Percentiles rank a stretch among this genome's conserved stretches.
Conservation (phyloP, 2,113 vertebrate species). For the Sinocyclocheilus maitianheensis region DNA sequence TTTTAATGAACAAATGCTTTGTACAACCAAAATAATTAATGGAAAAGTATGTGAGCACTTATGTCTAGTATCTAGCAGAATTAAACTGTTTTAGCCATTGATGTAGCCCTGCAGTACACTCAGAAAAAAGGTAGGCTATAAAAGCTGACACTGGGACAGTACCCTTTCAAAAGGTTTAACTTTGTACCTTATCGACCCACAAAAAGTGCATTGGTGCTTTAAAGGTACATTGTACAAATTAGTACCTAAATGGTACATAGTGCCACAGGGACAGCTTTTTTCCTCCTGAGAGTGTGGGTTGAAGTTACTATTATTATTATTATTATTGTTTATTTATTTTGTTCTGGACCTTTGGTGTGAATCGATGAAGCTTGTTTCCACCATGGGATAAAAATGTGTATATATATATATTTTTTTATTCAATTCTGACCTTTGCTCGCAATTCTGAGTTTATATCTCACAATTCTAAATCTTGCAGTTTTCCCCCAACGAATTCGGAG, state of each 20-base stretch:
- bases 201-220: neutral
- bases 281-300: too few species aligned
- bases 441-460: too few species aligned
- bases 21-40: constrained; percentile 1
- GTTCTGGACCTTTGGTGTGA: too few species aligned
- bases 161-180: neutral
- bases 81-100: neutral
- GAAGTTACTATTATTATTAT: too few species aligned
- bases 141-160: neutral
- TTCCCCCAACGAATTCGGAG: too few species aligned
- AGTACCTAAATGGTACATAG: neutral
- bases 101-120: neutral
- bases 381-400: too few species aligned
- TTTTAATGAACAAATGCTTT: constrained; percentile 15
- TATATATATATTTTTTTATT: too few species aligned
- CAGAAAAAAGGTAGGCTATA: neutral
- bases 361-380: too few species aligned
- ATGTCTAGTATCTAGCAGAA: neutral
- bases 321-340: too few species aligned
- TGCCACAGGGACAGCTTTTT: neutral
- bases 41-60: neutral
- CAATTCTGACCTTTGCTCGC: too few species aligned
- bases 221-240: neutral
- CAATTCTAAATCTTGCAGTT: too few species aligned
- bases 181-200: neutral